Evolutionary conservation across 2,888 invertebrate species (phyloP).

Genomic region (Amiota mariae): DNA sequence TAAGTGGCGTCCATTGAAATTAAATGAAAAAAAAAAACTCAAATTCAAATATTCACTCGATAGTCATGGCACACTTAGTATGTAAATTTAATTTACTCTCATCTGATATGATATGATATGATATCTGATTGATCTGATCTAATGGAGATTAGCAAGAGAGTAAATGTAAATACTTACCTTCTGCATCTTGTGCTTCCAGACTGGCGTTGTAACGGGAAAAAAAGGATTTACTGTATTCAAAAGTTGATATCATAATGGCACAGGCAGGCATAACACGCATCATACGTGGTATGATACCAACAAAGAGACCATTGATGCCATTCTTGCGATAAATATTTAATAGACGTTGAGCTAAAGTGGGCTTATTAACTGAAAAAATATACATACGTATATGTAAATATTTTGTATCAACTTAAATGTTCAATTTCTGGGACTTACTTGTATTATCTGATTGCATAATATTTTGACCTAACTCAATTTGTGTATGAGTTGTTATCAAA

Average conservation of each 20-base stretch:
- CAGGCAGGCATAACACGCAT: conserved; percentile 59
- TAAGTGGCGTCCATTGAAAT: too few relatives aligned
- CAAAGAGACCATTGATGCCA: conserved; percentile 50
- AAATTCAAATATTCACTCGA: too few relatives aligned
- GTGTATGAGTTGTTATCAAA: conserved; percentile 57
- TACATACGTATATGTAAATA: not conserved
- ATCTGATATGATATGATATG: too few relatives aligned
- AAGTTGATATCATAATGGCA: conserved; percentile 59
- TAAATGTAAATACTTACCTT: too few relatives aligned
- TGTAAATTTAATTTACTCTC: too few relatives aligned
- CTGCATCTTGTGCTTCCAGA: not conserved
- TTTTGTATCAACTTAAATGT: too few relatives aligned
- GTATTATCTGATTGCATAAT: conserved; percentile 43
- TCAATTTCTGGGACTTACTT: too few relatives aligned
- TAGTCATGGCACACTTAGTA: too few relatives aligned
- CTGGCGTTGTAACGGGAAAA: conserved; percentile 52
- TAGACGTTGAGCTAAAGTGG: conserved; percentile 37
- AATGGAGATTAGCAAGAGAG: too few relatives aligned
- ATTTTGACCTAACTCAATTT: conserved; percentile 57
- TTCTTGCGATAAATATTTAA: conserved; percentile 47
- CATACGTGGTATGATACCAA: conserved; percentile 54
- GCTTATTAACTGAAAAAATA: not conserved
- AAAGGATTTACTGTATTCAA: conserved; percentile 59
- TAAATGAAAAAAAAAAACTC: too few relatives aligned
- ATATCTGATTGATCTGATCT: too few relatives aligned